A percentile compares a stretch with the other conserved stretches of the same genome.
phyloP scores from a whole-genome alignment of 2,888 invertebrate genomes.

The Tigriopus californicus region DNA sequence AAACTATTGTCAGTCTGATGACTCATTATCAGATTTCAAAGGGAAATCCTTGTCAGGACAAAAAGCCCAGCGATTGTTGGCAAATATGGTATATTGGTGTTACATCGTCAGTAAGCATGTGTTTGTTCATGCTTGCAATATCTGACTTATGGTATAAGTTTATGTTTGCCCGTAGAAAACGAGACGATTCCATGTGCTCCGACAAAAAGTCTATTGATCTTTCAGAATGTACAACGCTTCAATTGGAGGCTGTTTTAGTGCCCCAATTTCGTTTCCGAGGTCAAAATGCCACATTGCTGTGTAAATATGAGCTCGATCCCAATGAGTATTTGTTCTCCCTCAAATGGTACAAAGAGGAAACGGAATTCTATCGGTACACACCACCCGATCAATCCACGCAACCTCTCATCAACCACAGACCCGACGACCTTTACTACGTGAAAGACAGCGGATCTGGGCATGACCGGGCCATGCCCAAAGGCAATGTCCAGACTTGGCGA shows the following conservation, averaged over 20 bases:
- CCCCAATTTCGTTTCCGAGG: constrained; percentile 10
- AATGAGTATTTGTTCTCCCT: constrained; percentile 8
- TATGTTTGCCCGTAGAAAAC: too few species aligned
- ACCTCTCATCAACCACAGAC: not conserved
- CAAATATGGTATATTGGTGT: too few species aligned
- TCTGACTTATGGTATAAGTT: too few species aligned
- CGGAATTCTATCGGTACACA: constrained; percentile 9
- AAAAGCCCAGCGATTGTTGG: too few species aligned
- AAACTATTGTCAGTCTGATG: too few species aligned
- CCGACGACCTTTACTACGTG: not conserved
- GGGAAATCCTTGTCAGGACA: too few species aligned
- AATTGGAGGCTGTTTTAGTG: constrained; percentile 11
- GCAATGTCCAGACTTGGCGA: constrained; percentile 1
- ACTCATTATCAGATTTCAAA: too few species aligned
- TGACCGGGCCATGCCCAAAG: not conserved
- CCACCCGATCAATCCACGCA: not conserved
- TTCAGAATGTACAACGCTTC: constrained; percentile 4
- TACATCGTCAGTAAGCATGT: too few species aligned
- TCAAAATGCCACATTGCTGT: constrained; percentile 9
- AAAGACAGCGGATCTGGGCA: not conserved
- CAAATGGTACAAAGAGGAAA: constrained; percentile 16
- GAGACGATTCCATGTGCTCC: too few species aligned
- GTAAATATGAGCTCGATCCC: constrained; percentile 10
- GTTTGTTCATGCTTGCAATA: too few species aligned
- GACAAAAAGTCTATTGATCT: not conserved